Base-by-base conservation (phyloP, 2,797 vertebrate genomes). In the Sarcoramphus papa region DNA sequence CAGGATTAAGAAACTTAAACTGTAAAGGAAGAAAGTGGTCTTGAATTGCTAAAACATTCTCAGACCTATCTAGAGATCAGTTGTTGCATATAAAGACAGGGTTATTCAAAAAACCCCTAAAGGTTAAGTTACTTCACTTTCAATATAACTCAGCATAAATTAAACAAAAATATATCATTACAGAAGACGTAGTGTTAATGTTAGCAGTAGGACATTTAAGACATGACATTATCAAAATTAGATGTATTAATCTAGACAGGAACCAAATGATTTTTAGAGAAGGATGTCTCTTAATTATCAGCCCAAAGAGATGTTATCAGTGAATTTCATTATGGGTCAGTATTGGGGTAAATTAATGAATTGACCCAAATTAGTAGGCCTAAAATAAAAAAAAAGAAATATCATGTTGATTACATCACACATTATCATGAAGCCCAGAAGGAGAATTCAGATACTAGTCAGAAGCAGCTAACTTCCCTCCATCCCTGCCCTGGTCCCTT, bases 121-220 rank as follows among this genome's bases (percentile, higher is more conserved):
- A 81, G 25, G 47, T 67, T 35, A 83, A 69, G 40, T 21, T 51
- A 56, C 24, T 65, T 91, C 48, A 67, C 17, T 53, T 70, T 27
- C 57, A 85, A 37, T 28, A 27, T 45, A 75, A 80, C 5, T 72
- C 20, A 53, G 16, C 41, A 37, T 45, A 63, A 90, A 63, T 22
- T 56, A 60, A 78, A 88, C 9, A 87, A 60, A 51, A 72, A 85
- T 7, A 4, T n/a, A 47, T 72, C 19, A 33, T 28, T 50, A 54
- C 2, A 67, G n/a, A 84, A 83, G 45, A 53, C 0, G 0, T 15
- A 31, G 35, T 11, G 4, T 21, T 69, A 56, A 62, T 43, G 14
- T 21, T 77, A 59, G 13, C 41, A 69, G 14, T 24, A 83, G 6
- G 20, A 72, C 12, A 47, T 62, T 88, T 69, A 72, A 68, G 33